Conservation (phyloP, 2,888 invertebrate genomes). For the Acleris sparsana region DNA sequence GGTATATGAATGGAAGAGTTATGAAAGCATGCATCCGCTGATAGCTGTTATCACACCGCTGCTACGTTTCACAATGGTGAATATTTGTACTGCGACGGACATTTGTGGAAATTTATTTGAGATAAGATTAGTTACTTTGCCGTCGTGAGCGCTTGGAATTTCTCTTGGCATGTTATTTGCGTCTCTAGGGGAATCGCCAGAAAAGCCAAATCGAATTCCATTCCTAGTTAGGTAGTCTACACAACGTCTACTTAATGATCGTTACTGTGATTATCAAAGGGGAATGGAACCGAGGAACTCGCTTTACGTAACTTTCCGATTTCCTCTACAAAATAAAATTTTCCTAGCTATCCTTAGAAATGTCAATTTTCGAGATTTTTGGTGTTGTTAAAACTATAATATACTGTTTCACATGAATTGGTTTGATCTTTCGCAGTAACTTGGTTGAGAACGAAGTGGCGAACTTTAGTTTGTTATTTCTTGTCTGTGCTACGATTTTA, state of each 20-base stretch:
- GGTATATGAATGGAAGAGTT: constrained; percentile 12
- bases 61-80: constrained; percentile 14
- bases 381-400: not conserved
- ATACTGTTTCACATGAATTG: not conserved
- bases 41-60: constrained; percentile 17
- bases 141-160: not conserved
- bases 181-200: constrained; percentile 11
- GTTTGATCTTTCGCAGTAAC: not conserved
- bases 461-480: not conserved
- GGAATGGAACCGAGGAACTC: no score
- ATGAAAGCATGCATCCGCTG: constrained; percentile 17
- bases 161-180: not conserved
- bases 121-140: constrained; percentile 19
- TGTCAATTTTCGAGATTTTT: no score
- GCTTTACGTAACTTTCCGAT: no score
- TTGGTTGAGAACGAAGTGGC: not conserved
- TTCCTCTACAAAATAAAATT: no score
- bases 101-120: constrained; percentile 8
- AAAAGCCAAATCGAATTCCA: constrained; percentile 5
- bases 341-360: no score
- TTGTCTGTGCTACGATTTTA: not conserved
- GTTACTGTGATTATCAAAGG: no score
- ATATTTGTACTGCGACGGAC: constrained; percentile 19
- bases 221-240: constrained; percentile 4
- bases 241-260: constrained; percentile 3